Evolutionary conservation across 2,888 invertebrate genomes (phyloP), one percentile per base, ranked within the genome.

Genomic region (Cryptocheilus praepositus): DNA sequence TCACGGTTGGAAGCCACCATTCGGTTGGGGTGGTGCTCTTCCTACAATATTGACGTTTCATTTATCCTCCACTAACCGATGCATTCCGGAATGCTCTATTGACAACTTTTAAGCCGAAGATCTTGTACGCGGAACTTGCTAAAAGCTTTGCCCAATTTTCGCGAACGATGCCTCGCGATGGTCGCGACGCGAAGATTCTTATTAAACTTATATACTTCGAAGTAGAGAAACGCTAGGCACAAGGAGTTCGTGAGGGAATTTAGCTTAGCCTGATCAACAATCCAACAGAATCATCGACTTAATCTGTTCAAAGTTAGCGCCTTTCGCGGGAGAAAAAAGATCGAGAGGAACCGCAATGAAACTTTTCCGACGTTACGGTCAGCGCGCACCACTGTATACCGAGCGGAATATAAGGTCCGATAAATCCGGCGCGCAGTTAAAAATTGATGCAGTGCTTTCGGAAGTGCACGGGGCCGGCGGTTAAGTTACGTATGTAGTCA

Each of bases 371-470:
- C 22, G 49, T 16, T 18, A 49, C 25, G 53, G 25, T 53, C 15
- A n/a, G 53, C 21, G 53, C 53, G 58, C 44, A 60, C 56, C 25
- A 25, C n/a, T 57, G 44, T 15, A 46, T 66, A 65, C 65, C 70
- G 68, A 76, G 71, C 69, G 71, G 79, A 82, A 77, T 83, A 83
- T 76, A 77, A 83, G 75, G 71, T 66, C 70, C 77, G 73, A 83
- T 84, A 83, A 80, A 80, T 80, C 79, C 73, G 67, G 59, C 55
- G 67, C 70, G 77, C 77, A 75, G 79, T 79, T 83, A 85, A 85
- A 85, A 85, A 85, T 85, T 84, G 84, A 85, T 85, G 77, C 79
- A 82, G 79, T 78, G 71, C 74, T 79, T 79, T 80, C 83, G 84
- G 85, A 85, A 84, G 81, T 81, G 81, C 80, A 80, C 67, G 80